phyloP scores from a whole-genome alignment of 2,797 vertebrate species.

The Petrocephalus sullivani region DNA sequence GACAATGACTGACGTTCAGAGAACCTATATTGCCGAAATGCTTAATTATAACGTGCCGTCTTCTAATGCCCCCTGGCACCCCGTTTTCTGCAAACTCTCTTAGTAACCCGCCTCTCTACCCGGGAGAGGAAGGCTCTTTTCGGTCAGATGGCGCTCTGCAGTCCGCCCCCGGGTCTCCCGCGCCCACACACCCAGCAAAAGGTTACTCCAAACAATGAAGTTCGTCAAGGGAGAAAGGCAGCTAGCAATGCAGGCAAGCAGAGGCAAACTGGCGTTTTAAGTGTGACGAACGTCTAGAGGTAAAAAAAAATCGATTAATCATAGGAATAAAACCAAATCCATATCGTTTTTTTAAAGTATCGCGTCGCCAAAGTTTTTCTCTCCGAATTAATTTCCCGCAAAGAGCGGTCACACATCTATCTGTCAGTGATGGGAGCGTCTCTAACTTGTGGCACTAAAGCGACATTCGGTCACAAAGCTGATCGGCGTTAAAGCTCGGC shows the following conservation, averaged over 20 bases:
- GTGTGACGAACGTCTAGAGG: slow-evolving; percentile 14
- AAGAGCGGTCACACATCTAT: not conserved
- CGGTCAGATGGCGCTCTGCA: slow-evolving; percentile 78
- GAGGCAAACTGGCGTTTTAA: slow-evolving; percentile 13
- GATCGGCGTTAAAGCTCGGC: not conserved
- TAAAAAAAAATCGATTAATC: not conserved
- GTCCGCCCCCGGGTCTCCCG: slow-evolving; percentile 76
- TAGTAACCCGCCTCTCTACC: slow-evolving; percentile 66
- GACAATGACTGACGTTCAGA: not conserved
- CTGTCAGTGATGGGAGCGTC: not conserved
- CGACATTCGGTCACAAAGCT: not conserved
- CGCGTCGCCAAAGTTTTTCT: not conserved
- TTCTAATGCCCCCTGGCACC: slow-evolving; percentile 28
- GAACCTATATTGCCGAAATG: not conserved
- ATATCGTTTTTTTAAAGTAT: not conserved
- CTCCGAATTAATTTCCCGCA: not conserved
- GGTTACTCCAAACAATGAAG: slow-evolving; percentile 72
- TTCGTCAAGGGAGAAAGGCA: slow-evolving; percentile 68
- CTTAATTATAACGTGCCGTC: slow-evolving; percentile 1
- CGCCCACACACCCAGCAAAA: slow-evolving; percentile 74
- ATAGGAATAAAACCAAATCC: not conserved
- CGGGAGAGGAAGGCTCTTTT: slow-evolving; percentile 76
- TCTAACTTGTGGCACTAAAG: not conserved
- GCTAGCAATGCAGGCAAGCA: slow-evolving; percentile 50
- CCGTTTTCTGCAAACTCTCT: slow-evolving; percentile 58